Evolutionary conservation across 2,888 invertebrate genomes (phyloP), one percentile per base, ranked within the genome.

Genomic region (Conchocele bisecta): DNA sequence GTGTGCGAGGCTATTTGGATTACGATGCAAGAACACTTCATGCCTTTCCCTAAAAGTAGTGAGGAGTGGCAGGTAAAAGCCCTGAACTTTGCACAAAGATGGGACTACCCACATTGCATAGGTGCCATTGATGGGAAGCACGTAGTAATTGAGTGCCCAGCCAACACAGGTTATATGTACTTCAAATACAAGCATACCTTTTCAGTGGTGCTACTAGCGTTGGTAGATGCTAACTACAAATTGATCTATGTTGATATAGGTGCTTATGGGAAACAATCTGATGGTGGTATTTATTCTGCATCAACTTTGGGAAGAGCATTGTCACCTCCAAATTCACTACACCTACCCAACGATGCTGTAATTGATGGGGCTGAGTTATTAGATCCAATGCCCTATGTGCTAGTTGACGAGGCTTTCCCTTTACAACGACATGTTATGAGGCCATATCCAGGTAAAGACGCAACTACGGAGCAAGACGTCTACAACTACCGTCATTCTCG

Each of bases 161-260:
- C 6, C 13, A 65, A 71, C 35, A 31, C 57, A 17, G 70, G 65
- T 7, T 75, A 67, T 28, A 29, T 63, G 22, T 60, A 63, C 33
- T 53, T 41, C 42, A 74, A 74, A 29, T 75, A 75, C 42, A 67
- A 72, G 37, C 59, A 56, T 1, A 50, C 71, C 17, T 81, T 83
- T 70, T 69, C 84, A 13, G 68, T 85, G 9, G 89, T 89, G 66
- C 54, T 74, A n/a, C 11, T 69, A 15, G 69, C 69, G n/a, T 26
- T 66, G n/a, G 90, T 87, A 9, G 90, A 91, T 82, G 89, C 89
- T 20, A 78, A 91, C 68, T 91, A 90, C 68, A 86, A 86, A n/a
- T 85, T 84, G 78, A 72, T 84, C 9, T 87, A 79, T 71, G 86
- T 89, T 9, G 86, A 89, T 75, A 77, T 88, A 48, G 89, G 90